Conservation (phyloP, 2,113 vertebrate species). For the Lophotis ruficrista region DNA sequence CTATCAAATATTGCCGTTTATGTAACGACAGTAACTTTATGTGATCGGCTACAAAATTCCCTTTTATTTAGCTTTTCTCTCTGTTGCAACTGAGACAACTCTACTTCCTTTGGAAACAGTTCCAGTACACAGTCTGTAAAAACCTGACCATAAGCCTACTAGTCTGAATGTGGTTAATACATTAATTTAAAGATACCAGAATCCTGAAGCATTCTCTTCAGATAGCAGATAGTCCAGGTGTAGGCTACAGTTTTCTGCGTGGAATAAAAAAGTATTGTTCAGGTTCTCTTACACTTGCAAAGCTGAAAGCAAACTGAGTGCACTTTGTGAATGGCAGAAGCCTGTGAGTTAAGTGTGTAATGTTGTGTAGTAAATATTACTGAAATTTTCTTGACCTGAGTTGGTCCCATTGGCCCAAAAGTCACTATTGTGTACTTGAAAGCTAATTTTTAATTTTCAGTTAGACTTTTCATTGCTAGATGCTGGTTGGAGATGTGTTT, state of each 20-base stretch:
- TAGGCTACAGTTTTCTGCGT: neutral
- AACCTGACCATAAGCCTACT: neutral
- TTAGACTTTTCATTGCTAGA: neutral
- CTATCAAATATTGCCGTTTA: neutral
- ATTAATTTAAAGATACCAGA: neutral
- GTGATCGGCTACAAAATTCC: neutral
- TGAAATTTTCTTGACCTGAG: neutral
- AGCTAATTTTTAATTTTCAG: neutral
- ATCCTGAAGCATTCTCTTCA: neutral
- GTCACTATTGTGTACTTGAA: neutral
- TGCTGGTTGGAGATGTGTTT: neutral
- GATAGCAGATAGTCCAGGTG: neutral
- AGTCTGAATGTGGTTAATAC: neutral
- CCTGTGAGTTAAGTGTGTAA: neutral
- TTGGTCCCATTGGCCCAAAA: neutral
- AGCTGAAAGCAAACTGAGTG: neutral
- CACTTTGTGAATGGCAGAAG: neutral
- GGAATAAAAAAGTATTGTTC: neutral
- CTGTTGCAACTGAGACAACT: neutral
- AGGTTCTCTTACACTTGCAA: neutral
- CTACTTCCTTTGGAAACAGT: neutral
- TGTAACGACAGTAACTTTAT: neutral
- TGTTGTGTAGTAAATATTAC: neutral
- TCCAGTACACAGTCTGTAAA: neutral
- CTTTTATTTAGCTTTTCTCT: neutral